Evolutionary conservation across 2,797 vertebrate species (phyloP), one percentile per base, ranked within the genome.

Genomic region (Labroides dimidiatus): DNA sequence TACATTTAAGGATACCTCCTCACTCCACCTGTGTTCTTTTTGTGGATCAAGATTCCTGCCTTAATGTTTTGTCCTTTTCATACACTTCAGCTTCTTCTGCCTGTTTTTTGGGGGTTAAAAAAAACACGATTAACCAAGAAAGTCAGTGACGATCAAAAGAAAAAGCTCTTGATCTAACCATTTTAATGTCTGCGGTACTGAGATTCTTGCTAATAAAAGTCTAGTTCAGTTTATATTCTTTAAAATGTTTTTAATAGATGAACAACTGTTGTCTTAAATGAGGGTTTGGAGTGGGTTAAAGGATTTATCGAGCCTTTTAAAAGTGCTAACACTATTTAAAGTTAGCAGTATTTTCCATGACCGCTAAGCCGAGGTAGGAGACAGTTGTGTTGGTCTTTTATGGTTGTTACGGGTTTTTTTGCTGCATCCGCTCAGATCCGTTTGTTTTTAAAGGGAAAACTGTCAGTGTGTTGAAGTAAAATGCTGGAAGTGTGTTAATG

Each of bases 401-500:
- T 33, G 30, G 30, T 33, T 33, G 7, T 33, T 9, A n/a, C n/a
- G n/a, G n/a, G 8, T 33, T 52, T 42, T 33, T 71, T 60, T 41
- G 3, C 66, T 15, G n/a, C 52, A 8, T 33, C 57, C 14, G 43
- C 23, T 17, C 42, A 4, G 33, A 47, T 23, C 4, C 43, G 37
- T 59, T 10, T 64, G 16, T 53, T 19, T 67, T 59, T 17, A 53
- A 83, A 78, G 54, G 48, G 69, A 75, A 64, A 13, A 27, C 59
- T 65, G 49, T 17, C 43, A 37, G 65, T 52, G 41, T 24, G 4
- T 3, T 69, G 44, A 61, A 64, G 45, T 51, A 61, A 61, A 64
- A 17, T 52, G 67, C 78, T 86, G 72, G 74, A 57, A 62, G 58
- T 49, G 60, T 50, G 13, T 74, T 64, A 11, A 37, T 77, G 21